These are phyloP conservation scores for Subanguina moxae DNA, from an alignment of 1,140 invertebrate species.

Conservation along the genomic window DNA sequence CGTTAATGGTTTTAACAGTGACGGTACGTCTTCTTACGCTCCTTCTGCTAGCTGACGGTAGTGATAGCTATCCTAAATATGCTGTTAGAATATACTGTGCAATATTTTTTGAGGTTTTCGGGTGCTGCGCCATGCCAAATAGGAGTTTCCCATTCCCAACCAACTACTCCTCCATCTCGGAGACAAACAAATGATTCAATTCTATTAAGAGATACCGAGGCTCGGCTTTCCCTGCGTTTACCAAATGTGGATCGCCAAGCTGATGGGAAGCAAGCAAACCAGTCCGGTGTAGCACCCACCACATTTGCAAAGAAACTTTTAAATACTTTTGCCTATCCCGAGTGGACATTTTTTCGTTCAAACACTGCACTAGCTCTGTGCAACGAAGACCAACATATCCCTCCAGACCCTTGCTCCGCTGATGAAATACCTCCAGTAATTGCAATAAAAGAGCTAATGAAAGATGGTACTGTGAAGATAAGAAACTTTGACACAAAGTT, in stretches of 20 bases:
- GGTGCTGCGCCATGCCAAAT: neutral
- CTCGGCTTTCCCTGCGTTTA: neutral
- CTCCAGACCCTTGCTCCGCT: neutral
- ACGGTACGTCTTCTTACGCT: conserved; percentile 1
- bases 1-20: neutral
- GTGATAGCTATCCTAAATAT: too few relatives aligned
- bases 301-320: conserved; percentile 5
- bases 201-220: neutral
- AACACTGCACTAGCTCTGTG: neutral
- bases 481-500: too few relatives aligned
- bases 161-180: neutral
- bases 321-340: neutral
- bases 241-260: neutral
- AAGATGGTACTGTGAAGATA: neutral
- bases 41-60: neutral
- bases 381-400: conserved; percentile 1
- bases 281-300: conserved; percentile 8
- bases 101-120: neutral
- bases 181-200: neutral
- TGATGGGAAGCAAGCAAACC: neutral
- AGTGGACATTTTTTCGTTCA: conserved; percentile 6
- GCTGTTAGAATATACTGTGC: too few relatives aligned
- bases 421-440: neutral
- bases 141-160: neutral
- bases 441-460: neutral